Conservation (phyloP, 2,888 invertebrate genomes). For the Watsonalla binaria region DNA sequence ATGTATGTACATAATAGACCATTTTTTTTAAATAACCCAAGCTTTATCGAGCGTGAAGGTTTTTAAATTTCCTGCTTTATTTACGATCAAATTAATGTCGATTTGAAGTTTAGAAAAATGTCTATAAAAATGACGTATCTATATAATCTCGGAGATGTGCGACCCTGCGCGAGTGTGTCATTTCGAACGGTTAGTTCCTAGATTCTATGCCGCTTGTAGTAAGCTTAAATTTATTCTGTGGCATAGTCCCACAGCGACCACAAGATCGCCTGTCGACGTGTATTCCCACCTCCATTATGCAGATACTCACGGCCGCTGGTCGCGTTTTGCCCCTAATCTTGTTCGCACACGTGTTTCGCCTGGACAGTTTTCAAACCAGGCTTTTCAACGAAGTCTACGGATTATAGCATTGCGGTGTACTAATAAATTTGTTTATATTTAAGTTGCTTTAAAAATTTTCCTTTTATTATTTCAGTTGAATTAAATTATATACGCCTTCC, state of each 20-base stretch:
- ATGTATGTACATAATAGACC: too few species aligned
- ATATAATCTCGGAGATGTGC: too few species aligned
- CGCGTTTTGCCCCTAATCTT: conserved; percentile 43
- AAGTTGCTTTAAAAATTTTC: too few species aligned
- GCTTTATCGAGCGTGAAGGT: too few species aligned
- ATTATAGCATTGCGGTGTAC: conserved; percentile 10
- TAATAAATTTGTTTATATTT: too few species aligned
- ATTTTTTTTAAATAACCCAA: too few species aligned
- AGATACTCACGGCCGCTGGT: conserved; percentile 36
- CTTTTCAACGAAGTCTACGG: conserved; percentile 24
- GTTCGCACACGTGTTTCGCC: conserved; percentile 43
- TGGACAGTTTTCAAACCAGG: conserved; percentile 34
- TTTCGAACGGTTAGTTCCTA: too few species aligned
- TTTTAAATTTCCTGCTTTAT: neutral
- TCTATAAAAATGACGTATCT: neutral
- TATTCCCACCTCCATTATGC: conserved; percentile 36
- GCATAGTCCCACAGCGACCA: neutral
- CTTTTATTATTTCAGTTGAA: too few species aligned
- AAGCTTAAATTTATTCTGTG: too few species aligned
- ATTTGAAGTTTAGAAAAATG: neutral
- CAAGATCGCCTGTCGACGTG: conserved; percentile 21
- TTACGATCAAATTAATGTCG: neutral
- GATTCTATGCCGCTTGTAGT: too few species aligned
- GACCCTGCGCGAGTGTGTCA: too few species aligned
- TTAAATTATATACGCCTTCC: too few species aligned